Conservation (phyloP, 2,888 invertebrate species). For the Dioctria rufipes region DNA sequence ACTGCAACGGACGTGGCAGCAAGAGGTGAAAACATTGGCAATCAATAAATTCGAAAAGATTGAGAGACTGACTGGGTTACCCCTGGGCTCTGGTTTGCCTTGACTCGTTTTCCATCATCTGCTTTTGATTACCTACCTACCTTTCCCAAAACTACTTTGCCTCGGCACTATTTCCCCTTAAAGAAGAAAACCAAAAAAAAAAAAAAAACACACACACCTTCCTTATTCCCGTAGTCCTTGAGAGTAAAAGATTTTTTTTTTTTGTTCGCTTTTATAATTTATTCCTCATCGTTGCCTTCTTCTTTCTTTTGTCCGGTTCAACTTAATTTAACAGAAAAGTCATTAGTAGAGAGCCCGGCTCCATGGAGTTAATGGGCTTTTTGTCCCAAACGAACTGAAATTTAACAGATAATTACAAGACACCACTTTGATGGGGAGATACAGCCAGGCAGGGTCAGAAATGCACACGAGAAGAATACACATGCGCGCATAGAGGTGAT, state of each 20-base stretch:
- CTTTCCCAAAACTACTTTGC: conserved; percentile 30
- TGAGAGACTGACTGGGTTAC: not conserved
- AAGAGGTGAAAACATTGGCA: conserved; percentile 30
- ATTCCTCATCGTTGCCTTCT: not conserved
- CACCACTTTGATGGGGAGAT: conserved; percentile 35
- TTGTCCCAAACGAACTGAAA: conserved; percentile 57
- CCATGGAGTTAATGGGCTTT: conserved; percentile 56
- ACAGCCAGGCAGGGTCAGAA: not conserved
- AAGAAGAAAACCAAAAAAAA: not conserved
- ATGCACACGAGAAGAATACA: not conserved
- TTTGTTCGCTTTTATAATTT: conserved; percentile 35
- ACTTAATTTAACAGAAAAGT: conserved; percentile 56
- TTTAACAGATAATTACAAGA: conserved; percentile 56
- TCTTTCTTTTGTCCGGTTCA: conserved; percentile 37
- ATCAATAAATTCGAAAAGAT: conserved; percentile 42
- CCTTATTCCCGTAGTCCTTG: conserved; percentile 29
- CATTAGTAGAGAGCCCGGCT: conserved; percentile 51
- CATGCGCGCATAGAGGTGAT: conserved; percentile 1
- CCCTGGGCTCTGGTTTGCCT: not conserved
- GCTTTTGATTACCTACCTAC: conserved; percentile 34
- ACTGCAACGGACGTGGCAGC: not conserved
- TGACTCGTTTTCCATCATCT: conserved; percentile 1
- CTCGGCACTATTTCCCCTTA: conserved; percentile 36
- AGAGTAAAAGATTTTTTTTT: not conserved
- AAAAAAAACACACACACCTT: no score